These are phyloP conservation scores for Lucinisca nassula DNA, from an alignment of 2,888 invertebrate genomes.

Conservation along the genomic window DNA sequence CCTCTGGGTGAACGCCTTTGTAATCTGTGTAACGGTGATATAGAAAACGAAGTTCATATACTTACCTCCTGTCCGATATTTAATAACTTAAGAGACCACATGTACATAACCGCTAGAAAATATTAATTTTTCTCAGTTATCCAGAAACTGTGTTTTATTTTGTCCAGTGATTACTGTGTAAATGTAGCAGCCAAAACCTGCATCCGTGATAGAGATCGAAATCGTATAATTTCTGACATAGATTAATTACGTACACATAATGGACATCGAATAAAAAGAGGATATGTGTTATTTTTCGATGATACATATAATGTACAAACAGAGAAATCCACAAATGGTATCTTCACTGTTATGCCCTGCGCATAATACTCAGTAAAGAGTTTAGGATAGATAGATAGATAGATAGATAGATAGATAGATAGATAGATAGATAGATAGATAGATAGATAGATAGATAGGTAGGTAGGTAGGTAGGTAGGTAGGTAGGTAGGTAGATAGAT, in stretches of 20 bases:
- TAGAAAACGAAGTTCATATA: constrained; percentile 16
- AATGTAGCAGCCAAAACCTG: constrained; percentile 19
- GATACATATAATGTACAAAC: too few relatives aligned
- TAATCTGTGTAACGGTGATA: constrained; percentile 10
- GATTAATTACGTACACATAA: too few relatives aligned
- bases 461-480: neutral
- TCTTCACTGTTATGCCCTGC: too few relatives aligned
- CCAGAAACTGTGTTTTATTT: constrained; percentile 10
- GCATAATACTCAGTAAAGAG: too few relatives aligned
- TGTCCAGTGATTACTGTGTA: neutral
- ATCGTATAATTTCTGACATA: too few relatives aligned
- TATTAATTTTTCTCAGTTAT: constrained; percentile 15
- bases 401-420: neutral
- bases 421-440: constrained; percentile 4
- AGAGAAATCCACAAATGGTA: too few relatives aligned
- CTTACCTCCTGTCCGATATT: constrained; percentile 16
- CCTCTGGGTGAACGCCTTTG: constrained; percentile 16
- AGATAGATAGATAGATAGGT: constrained; percentile 1
- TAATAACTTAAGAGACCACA: neutral
- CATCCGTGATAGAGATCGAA: too few relatives aligned
- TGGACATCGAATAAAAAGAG: too few relatives aligned
- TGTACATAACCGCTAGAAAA: constrained; percentile 13
- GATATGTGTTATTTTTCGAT: too few relatives aligned
- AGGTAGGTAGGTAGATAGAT: neutral
- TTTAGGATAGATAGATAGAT: neutral